phyloP scores from a whole-genome alignment of 2,797 vertebrate species.

The Hydrophis major region DNA sequence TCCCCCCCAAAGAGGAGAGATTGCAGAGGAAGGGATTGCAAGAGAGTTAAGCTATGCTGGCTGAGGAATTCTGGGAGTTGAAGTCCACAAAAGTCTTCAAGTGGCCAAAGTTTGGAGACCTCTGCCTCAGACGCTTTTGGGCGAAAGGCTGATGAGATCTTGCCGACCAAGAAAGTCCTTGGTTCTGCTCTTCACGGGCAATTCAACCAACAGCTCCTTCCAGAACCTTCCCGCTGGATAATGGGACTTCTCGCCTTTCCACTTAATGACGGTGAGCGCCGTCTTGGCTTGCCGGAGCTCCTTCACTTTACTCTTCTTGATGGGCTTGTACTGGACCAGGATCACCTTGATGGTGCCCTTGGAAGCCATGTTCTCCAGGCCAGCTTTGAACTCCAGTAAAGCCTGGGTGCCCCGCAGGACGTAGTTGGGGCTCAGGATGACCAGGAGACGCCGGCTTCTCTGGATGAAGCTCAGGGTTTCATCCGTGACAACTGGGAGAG shows the following conservation, averaged over 20 bases:
- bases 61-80: too few relatives aligned
- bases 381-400: conserved; percentile 93
- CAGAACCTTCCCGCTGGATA: conserved; percentile 87
- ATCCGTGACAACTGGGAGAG: conserved; percentile 88
- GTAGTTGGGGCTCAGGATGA: conserved; percentile 90
- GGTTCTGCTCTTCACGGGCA: conserved; percentile 77
- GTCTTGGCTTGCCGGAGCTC: conserved; percentile 85
- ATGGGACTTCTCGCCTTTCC: conserved; percentile 88
- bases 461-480: conserved; percentile 94
- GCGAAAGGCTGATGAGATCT: conserved; percentile 50
- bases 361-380: conserved; percentile 87
- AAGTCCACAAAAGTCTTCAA: too few relatives aligned
- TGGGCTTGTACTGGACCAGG: conserved; percentile 87
- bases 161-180: conserved; percentile 50
- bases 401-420: conserved; percentile 87
- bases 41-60: too few relatives aligned
- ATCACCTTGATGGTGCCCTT: conserved; percentile 87
- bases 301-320: conserved; percentile 81
- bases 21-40: too few relatives aligned
- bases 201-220: conserved; percentile 88
- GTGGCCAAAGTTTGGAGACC: too few relatives aligned
- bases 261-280: conserved; percentile 85
- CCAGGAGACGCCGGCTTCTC: conserved; percentile 89
- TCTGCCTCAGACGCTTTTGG: conserved; percentile 48
- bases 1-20: too few relatives aligned